phyloP scores from a whole-genome alignment of 2,797 vertebrate genomes.

The Botia almorhae region DNA sequence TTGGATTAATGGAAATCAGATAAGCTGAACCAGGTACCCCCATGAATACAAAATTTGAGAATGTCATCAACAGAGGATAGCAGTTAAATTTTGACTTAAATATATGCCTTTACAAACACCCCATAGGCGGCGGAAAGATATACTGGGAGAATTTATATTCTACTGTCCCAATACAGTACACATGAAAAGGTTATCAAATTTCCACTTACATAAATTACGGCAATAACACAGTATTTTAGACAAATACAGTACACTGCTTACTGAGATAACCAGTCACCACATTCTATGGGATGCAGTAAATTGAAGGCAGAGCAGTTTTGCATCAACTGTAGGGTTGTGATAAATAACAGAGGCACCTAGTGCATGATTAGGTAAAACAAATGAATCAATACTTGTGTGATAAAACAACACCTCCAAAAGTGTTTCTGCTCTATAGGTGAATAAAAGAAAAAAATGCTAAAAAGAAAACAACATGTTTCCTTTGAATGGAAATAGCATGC shows the following conservation, averaged over 20 bases:
- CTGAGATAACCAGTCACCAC: constrained; percentile 1
- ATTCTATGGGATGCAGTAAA: constrained; percentile 10
- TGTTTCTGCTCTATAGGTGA: background rate
- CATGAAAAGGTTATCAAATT: background rate
- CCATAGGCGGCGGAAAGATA: background rate
- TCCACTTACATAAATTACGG: background rate
- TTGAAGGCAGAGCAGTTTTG: background rate
- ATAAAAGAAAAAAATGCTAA: background rate
- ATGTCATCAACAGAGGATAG: background rate
- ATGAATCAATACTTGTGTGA: constrained; percentile 11
- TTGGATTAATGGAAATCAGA: constrained; percentile 36
- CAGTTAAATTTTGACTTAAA: background rate
- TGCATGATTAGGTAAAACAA: constrained; percentile 46
- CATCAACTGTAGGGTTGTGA: background rate
- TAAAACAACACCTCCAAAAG: background rate
- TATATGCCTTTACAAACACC: background rate
- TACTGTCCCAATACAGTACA: constrained; percentile 1
- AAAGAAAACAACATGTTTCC: constrained; percentile 2
- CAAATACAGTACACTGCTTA: background rate
- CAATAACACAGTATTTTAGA: background rate
- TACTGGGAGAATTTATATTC: constrained; percentile 6
- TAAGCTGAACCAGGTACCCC: constrained; percentile 37
- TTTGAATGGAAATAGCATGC: constrained; percentile 34
- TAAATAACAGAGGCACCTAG: constrained; percentile 27
- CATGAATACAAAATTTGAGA: constrained; percentile 43